These are phyloP conservation scores for Gallinago nigripennis DNA, from an alignment of 2,797 vertebrate species.

Conservation along the genomic window DNA sequence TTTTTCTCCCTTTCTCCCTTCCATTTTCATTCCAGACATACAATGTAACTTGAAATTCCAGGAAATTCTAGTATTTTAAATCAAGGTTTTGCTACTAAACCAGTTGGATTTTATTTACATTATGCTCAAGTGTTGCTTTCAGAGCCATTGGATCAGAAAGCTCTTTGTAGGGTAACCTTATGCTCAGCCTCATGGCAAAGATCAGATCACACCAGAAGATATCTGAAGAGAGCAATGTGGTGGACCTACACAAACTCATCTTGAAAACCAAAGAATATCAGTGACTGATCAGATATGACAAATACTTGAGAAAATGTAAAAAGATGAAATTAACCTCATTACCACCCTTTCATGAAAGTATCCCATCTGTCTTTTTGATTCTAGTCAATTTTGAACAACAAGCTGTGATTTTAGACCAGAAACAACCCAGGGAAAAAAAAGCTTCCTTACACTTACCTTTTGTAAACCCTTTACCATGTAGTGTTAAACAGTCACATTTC, in stretches of 20 bases:
- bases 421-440: not conserved
- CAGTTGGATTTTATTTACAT: not conserved
- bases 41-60: not conserved
- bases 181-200: not conserved
- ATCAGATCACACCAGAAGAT: not conserved
- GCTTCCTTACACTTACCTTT: not conserved
- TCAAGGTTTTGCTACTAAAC: not conserved
- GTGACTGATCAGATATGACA: not conserved
- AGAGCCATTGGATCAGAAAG: not conserved
- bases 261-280: not conserved
- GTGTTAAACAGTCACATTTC: not conserved
- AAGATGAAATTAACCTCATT: not conserved
- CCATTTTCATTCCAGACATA: not conserved
- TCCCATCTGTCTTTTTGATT: not conserved
- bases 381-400: not conserved
- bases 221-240: not conserved
- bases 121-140: not conserved
- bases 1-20: not conserved
- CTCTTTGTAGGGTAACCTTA: not conserved
- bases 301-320: not conserved
- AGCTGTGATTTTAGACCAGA: not conserved
- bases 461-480: not conserved
- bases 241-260: not conserved
- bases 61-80: not conserved
- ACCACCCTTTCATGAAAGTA: not conserved